A percentile compares a stretch with the other conserved stretches of the same genome.
phyloP scores from a whole-genome alignment of 2,113 vertebrate genomes.

The Charadrius vociferus region DNA sequence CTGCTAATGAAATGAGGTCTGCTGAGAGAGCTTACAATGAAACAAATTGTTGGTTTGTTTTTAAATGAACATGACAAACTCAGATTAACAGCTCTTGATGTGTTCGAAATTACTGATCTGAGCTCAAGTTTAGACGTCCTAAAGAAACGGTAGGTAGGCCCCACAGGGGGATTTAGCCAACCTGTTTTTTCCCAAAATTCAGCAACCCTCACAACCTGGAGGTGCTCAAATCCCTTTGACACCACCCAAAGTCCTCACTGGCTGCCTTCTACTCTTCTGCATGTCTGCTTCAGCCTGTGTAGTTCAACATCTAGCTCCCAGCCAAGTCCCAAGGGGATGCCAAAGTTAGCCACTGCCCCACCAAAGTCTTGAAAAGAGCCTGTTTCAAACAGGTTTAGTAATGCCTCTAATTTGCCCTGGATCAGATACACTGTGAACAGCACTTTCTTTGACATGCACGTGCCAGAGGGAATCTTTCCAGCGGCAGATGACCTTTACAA shows the following conservation, averaged over 20 bases:
- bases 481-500: not conserved
- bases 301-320: not conserved
- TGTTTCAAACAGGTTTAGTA: not conserved
- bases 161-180: not conserved
- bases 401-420: not conserved
- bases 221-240: not conserved
- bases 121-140: not conserved
- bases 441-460: rapidly evolving
- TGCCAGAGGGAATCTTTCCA: not conserved
- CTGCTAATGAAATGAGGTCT: not conserved
- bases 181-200: not conserved
- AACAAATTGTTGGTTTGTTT: not conserved
- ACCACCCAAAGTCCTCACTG: not conserved
- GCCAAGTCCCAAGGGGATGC: not conserved
- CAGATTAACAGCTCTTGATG: not conserved
- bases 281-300: not conserved
- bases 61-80: not conserved
- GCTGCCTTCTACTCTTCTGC: not conserved
- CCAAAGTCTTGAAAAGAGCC: not conserved
- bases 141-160: not conserved
- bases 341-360: not conserved
- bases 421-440: not conserved
- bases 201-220: not conserved
- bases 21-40: not conserved
- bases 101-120: not conserved